Evolutionary conservation across 2,797 vertebrate species (phyloP).

Genomic region (Macrochelys suwanniensis): DNA sequence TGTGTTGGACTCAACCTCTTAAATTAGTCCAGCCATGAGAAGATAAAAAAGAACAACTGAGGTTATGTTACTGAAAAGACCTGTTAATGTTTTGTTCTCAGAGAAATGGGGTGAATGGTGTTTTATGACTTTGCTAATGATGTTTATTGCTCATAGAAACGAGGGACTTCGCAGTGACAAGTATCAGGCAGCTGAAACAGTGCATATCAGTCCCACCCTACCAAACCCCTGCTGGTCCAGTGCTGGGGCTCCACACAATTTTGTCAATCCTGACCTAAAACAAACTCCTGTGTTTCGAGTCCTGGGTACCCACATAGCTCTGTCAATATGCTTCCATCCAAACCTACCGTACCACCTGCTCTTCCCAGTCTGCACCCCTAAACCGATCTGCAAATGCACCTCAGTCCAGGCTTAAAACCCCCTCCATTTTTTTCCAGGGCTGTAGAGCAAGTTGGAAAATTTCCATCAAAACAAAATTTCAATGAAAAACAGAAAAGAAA

Average conservation of each 20-base stretch:
- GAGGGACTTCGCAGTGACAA: neutral
- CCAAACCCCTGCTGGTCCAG: neutral
- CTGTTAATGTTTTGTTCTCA: slow-evolving; percentile 34
- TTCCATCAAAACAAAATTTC: neutral
- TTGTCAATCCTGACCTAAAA: accelerated
- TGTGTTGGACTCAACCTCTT: slow-evolving; percentile 21
- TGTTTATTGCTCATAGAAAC: neutral
- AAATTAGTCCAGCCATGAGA: slow-evolving; percentile 27
- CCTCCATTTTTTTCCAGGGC: neutral
- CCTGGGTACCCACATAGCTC: neutral
- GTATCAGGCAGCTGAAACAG: neutral
- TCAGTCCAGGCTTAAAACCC: neutral
- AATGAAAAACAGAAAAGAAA: neutral
- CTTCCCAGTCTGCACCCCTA: neutral
- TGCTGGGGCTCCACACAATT: neutral
- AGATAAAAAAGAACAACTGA: slow-evolving; percentile 44
- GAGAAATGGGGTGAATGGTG: slow-evolving; percentile 27
- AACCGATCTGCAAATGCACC: neutral
- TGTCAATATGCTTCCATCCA: neutral
- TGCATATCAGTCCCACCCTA: neutral
- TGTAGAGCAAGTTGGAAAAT: neutral
- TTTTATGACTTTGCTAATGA: neutral
- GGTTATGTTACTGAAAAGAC: slow-evolving; percentile 20
- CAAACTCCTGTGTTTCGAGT: neutral
- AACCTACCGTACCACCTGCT: accelerated